phyloP scores from a whole-genome alignment of 2,113 vertebrate species.

The Zosterops japonicus region DNA sequence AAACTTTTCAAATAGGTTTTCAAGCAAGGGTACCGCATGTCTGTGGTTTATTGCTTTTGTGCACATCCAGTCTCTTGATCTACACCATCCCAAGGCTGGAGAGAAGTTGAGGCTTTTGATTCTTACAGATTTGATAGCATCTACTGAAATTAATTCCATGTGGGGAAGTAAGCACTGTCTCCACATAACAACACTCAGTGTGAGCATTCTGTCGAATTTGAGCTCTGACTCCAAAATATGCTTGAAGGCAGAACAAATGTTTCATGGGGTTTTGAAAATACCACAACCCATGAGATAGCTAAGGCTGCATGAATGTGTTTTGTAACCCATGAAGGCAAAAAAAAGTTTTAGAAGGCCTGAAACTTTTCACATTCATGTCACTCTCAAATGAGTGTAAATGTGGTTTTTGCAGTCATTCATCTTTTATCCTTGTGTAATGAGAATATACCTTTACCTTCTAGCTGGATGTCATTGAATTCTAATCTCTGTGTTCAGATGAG shows the following conservation, averaged over 20 bases:
- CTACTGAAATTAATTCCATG: conserved; percentile 26
- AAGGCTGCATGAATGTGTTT: background rate
- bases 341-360: background rate
- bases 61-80: background rate
- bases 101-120: background rate
- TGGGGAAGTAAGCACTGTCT: background rate
- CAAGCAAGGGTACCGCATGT: background rate
- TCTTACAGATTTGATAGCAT: background rate
- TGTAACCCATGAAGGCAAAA: background rate
- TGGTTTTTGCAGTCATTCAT: background rate
- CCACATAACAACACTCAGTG: background rate
- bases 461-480: background rate
- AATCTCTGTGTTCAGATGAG: background rate
- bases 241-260: conserved; percentile 22
- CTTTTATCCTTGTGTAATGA: background rate
- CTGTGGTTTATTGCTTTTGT: background rate
- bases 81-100: background rate
- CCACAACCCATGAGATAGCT: background rate
- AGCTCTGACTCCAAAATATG: background rate
- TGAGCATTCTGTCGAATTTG: background rate
- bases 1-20: background rate
- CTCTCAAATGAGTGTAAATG: background rate
- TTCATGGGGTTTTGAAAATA: background rate
- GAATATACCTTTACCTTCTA: background rate
- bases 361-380: background rate